Evolutionary conservation across 2,888 invertebrate species (phyloP), one percentile per base, ranked within the genome.

Genomic region (Clunio marinus): DNA sequence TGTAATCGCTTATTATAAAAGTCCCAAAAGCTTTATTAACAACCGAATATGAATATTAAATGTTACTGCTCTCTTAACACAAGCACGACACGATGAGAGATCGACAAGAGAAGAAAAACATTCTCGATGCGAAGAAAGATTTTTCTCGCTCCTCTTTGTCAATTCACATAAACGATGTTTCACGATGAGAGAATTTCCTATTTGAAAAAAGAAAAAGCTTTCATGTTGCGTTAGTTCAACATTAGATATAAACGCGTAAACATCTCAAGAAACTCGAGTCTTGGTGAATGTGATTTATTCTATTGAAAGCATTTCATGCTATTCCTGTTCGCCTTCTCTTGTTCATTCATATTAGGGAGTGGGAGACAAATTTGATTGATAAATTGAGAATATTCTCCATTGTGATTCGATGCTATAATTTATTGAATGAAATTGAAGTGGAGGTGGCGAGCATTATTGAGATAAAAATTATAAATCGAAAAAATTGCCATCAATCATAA

Each of bases 221-320:
- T 62, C 27, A 58, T 20, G 24, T 62, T n/a, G 24, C 4, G 45
- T 65, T 27, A 65, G 63, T 65, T 65, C 63, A 65, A 46, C 46
- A 46, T 65, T 46, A 65, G 46, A 65, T 46, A 46, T 65, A 25
- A 45, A 22, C 63, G 63, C 63, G 63, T 65, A 28, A 24, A 65
- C 63, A 65, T 65, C 63, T 51, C 51, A 17, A 51, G 51, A 17
- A 51, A 8, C 4, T 51, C 8, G 13, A n/a, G 51, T 51, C 51
- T 51, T 22, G 51, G 20, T 8, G n/a, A n/a, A n/a, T n/a, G n/a
- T n/a, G 51, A 51, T 51, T 17, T n/a, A 41, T 41, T 41, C 41
- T n/a, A 41, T 51, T 51, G 51, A 32, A 13, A 51, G 22, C n/a
- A 7, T 7, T 51, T 51, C 2, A 20, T 51, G 51, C 22, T 51